Base-by-base conservation (phyloP, 2,888 invertebrate species). In the Acheta domesticus region DNA sequence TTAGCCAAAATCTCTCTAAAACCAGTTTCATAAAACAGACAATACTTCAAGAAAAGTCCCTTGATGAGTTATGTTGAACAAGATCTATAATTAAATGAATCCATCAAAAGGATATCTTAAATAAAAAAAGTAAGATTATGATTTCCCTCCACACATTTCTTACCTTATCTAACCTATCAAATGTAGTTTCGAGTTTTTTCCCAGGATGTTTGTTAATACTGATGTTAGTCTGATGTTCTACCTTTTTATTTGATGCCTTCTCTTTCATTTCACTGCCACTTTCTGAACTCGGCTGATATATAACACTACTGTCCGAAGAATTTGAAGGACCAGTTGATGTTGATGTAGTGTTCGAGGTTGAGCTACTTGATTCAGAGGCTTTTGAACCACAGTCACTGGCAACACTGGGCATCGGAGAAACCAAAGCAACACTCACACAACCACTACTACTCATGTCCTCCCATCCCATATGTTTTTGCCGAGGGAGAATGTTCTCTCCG, bases 351-450 rank as follows among this genome's bases (percentile, higher is more conserved):
- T 87, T 88, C 12, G 88, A 87, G 82, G 87, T 88, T 80, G 88
- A 85, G 87, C 88, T 91, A 80, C 91, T 92, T 86, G 92, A 93
- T 86, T 92, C 93, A 76, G 91, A 92, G 89, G 91, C 91, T 80
- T 84, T 85, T 49, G 87, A 86, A 75, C 83, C 83, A 36, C 82
- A 82, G 62, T 83, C 83, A 36, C 83, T 83, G 12, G 82, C 81
- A 86, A 87, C 87, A 81, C 89, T 90, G 82, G 93, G 93, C 91
- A 94, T 94, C 3, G 94, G 94, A 23, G 93, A 93, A 76, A 94
- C 93, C 84, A 93, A 90, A 86, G 91, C 84, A 88, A 82, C 82
- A 48, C 79, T 79, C 36, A 80, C 77, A 36, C 50, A 74, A 19
- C 78, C 76, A 11, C 78, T 74, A 20, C 21, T 62, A 8, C 74